Evolutionary conservation across 2,888 invertebrate genomes (phyloP), one percentile per base, ranked within the genome.

Genomic region (Hofmannophila pseudospretella): DNA sequence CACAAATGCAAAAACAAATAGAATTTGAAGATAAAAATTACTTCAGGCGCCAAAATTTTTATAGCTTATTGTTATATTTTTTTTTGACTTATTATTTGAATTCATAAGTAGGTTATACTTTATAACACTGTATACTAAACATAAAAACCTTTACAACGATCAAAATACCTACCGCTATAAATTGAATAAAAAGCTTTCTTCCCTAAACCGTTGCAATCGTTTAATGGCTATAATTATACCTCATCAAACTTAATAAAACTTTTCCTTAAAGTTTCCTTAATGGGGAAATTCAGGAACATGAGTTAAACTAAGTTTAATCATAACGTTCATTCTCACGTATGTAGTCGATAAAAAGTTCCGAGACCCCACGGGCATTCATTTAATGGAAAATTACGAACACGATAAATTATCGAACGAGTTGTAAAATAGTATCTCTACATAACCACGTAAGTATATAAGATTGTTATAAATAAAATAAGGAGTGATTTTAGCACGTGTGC

Each of bases 321-420:
- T 66, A 68, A 64, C 46, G 61, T 58, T 59, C 58, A 48, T 67
- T 62, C 63, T 69, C 73, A 75, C 79, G 73, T 78, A 67, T 73
- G 60, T 54, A 59, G 55, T 54, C 61, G 77, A 77, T 81, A 78
- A 81, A 81, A 81, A 81, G 74, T 80, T 80, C 36, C 66, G 65
- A 73, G 71, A 74, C 73, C 71, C 69, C 54, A 42, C 47, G 32
- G 71, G 65, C 57, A 53, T 59, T 67, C 57, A 66, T 71, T 70
- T 74, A 54, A 58, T 55, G 58, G 59, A 61, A 68, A 72, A 72
- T 72, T 64, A 71, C 51, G 44, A 58, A 54, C 56, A 47, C 49
- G 55, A 67, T 44, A 31, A 39, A 38, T 8, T 30, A 19, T 8
- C 9, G 30, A 19, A 30, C 19, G 19, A 7, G 30, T 30, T 30